Evolutionary conservation across 23 tunicate genomes (phyloP).

Genomic region (Styela plicata): DNA sequence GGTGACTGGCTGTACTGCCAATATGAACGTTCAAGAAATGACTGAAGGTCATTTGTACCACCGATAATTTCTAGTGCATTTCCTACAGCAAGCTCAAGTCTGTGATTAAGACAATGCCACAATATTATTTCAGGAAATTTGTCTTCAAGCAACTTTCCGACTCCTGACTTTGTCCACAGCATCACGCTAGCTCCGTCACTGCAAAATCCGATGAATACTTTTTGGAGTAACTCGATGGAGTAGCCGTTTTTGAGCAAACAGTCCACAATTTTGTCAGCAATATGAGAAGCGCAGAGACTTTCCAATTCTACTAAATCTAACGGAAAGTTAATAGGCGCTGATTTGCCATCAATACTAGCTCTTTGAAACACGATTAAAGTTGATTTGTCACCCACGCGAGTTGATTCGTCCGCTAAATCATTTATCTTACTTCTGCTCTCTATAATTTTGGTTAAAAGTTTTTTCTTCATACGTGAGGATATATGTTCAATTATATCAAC

Average conservation of each 20-base stretch:
- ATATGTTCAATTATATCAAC: background rate
- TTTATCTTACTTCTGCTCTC: background rate
- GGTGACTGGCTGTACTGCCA: background rate
- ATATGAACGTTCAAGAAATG: background rate
- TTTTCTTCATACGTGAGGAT: background rate
- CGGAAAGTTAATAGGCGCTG: background rate
- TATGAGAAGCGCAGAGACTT: background rate
- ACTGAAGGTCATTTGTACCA: background rate
- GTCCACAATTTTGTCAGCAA: too few species aligned
- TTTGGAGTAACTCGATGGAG: too few species aligned
- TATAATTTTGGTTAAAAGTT: background rate
- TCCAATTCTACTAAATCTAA: background rate
- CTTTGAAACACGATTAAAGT: background rate
- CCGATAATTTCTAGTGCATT: background rate
- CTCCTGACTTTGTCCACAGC: background rate
- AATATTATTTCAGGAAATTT: background rate
- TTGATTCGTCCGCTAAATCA: background rate
- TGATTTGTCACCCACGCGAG: background rate
- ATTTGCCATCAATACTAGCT: background rate
- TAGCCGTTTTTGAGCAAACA: too few species aligned
- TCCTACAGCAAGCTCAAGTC: background rate
- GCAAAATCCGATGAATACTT: constrained; percentile 9
- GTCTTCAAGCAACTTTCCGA: background rate
- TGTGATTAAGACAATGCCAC: constrained; percentile 9
- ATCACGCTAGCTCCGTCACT: background rate